Percentiles rank a stretch among this genome's conserved stretches.
These are phyloP conservation scores for Mola mola DNA, from an alignment of 2,113 vertebrate genomes.

Conservation along the genomic window DNA sequence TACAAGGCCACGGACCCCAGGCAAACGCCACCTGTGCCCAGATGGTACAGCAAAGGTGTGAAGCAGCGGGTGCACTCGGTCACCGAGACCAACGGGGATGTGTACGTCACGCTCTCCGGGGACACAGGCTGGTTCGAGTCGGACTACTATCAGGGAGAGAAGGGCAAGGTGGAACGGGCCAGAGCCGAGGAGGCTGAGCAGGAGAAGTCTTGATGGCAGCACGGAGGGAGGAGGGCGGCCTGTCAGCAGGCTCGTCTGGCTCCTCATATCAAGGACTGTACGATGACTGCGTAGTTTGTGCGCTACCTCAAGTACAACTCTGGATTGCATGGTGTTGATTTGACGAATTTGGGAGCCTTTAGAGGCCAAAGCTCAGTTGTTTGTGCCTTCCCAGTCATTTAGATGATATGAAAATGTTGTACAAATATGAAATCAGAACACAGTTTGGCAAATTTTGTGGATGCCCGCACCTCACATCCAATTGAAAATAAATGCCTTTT, in stretches of 20 bases:
- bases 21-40: slow-evolving; percentile 72
- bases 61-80: slow-evolving; percentile 90
- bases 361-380: too few species aligned
- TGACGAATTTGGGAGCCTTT: too few species aligned
- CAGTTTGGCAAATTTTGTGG: too few species aligned
- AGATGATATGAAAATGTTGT: too few species aligned
- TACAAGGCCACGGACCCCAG: slow-evolving; percentile 84
- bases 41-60: slow-evolving; percentile 90
- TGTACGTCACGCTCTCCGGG: slow-evolving; percentile 87
- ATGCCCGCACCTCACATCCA: too few species aligned
- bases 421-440: too few species aligned
- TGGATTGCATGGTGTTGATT: too few species aligned
- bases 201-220: not conserved
- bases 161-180: slow-evolving; percentile 80
- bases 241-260: not conserved
- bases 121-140: slow-evolving; percentile 82
- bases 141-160: slow-evolving; percentile 89
- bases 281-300: not conserved
- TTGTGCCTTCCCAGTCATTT: too few species aligned
- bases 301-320: not conserved
- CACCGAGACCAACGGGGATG: slow-evolving; percentile 80
- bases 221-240: slow-evolving; percentile 1
- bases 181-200: slow-evolving; percentile 28
- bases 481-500: too few species aligned
- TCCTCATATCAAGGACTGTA: slow-evolving; percentile 12